Evolutionary conservation across 2,113 vertebrate species (phyloP).

Genomic region (Gracilinanus agilis): DNA sequence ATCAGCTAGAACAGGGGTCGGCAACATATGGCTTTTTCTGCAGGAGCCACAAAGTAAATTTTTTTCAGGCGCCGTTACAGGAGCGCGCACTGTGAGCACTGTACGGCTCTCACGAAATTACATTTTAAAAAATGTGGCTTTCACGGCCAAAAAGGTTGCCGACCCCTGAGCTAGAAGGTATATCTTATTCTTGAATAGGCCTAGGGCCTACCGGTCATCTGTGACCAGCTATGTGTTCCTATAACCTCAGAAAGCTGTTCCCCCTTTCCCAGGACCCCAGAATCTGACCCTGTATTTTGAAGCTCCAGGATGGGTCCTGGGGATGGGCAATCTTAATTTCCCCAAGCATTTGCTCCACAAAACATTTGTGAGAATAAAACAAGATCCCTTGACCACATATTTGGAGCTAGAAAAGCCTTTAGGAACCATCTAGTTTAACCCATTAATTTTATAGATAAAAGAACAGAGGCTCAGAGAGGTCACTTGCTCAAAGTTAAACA

Average conservation of each 20-base stretch:
- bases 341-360: not conserved
- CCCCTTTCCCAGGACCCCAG: not conserved
- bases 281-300: not conserved
- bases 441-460: not conserved
- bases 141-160: too few relatives aligned
- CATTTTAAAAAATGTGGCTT: too few relatives aligned
- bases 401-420: not conserved
- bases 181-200: not conserved
- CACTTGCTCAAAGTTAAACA: not conserved
- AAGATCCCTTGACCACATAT: not conserved
- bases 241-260: not conserved
- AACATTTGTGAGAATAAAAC: not conserved
- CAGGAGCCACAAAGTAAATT: too few relatives aligned
- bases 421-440: not conserved
- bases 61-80: too few relatives aligned
- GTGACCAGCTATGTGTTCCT: not conserved
- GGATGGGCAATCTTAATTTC: not conserved
- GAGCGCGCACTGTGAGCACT: too few relatives aligned
- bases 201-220: not conserved
- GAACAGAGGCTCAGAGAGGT: not conserved
- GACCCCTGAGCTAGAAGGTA: too few relatives aligned
- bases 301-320: not conserved
- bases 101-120: too few relatives aligned
- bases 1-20: too few relatives aligned
- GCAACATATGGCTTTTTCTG: too few relatives aligned